Evolutionary conservation across 2,888 invertebrate species (phyloP).

Genomic region (Athripsodes cinereus): DNA sequence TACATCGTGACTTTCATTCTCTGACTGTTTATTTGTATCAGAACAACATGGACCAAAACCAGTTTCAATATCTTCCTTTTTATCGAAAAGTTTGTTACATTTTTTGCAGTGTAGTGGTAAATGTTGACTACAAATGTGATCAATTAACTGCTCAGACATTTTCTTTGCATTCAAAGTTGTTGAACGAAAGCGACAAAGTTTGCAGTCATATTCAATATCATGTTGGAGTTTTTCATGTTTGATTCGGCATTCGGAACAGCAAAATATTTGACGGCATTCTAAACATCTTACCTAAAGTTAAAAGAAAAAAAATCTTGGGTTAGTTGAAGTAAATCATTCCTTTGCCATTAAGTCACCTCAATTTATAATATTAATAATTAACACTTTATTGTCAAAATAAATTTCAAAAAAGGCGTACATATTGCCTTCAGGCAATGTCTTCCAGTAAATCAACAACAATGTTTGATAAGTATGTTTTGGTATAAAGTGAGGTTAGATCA

Average conservation of each 20-base stretch:
- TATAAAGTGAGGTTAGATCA: no score
- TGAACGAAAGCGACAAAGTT: slow-evolving; percentile 41
- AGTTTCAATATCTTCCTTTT: slow-evolving; percentile 10
- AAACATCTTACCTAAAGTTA: slow-evolving; percentile 42
- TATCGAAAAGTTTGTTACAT: slow-evolving; percentile 37
- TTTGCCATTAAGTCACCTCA: no score
- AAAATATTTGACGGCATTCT: slow-evolving; percentile 42
- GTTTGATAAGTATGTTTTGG: no score
- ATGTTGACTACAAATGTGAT: slow-evolving; percentile 39
- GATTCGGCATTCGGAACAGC: slow-evolving; percentile 43
- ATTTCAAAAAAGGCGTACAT: no score
- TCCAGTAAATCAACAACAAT: no score
- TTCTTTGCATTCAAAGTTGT: slow-evolving; percentile 39
- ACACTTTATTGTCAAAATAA: no score
- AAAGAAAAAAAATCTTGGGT: background rate
- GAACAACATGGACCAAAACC: background rate
- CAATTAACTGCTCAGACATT: slow-evolving; percentile 31
- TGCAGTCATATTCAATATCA: slow-evolving; percentile 41
- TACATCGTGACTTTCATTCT: background rate
- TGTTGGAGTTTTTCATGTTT: slow-evolving; percentile 40
- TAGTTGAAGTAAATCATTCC: no score
- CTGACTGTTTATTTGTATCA: background rate
- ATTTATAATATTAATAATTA: no score
- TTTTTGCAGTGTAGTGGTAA: slow-evolving; percentile 41
- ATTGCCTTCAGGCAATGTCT: no score